Base-by-base conservation (phyloP, 2,113 vertebrate genomes). In the Heterocephalus glaber region DNA sequence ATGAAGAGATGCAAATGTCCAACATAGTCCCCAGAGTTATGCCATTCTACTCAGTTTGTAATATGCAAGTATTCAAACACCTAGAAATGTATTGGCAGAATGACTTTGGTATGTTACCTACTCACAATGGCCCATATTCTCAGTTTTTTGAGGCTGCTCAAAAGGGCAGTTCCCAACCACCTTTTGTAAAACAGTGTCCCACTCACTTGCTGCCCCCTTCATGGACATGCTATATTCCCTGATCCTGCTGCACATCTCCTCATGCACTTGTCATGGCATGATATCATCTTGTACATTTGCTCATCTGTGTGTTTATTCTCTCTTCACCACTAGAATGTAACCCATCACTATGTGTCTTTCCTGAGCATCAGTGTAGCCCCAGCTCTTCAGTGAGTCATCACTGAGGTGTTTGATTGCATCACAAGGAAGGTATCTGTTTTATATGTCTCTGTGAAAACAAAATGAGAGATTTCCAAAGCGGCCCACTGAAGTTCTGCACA, bases 251-350 rank as follows among this genome's bases (percentile, higher is more conserved):
- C 17, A 19, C 14, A 1, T 26, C 9, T 52, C 22, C 68, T 49
- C 4, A 0, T 7, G 7, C 3, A 1, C 33, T 58, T 26, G 6
- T 3, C 10, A 24, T 35, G 17, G 11, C 5, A 0, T 4, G 30
- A 9, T 1, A 10, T 30, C 17, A 1, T 8, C 1, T 0, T 44
- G 12, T 24, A 3, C 17, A 5, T 3, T 20, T 33, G 7, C 16
- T 10, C n/a, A 30, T n/a, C 44, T 65, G 3, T 30, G 8, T 44
- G 3, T 7, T 63, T 41, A 30, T 35, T 56, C 1, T 38, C 52
- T 33, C 81, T 77, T 24, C 17, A 12, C 30, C 33, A 2, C 22
- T 24, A 22, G n/a, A 49, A 10, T 41, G 5, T 6, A 28, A 35
- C 2, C 22, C 60, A 22, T 58, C 26, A 7, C 5, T 16, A 14